Evolutionary conservation across 1,140 invertebrate genomes (phyloP), one percentile per base, ranked within the genome.

Genomic region (Hylaeus anthracinus): DNA sequence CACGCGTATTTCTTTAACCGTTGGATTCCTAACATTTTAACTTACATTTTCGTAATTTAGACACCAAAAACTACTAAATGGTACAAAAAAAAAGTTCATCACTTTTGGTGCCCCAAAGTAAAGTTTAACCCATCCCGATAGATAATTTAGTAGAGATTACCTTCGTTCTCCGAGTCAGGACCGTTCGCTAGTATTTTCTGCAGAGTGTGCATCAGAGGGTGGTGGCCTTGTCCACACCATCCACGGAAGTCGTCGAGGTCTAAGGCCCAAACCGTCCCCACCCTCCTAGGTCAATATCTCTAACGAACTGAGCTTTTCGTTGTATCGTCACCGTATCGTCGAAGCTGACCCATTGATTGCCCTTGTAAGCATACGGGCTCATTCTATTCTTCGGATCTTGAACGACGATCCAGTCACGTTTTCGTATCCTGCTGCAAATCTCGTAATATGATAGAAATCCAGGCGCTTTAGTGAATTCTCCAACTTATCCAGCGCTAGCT

Each of bases 401-500:
- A 0, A 97, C 95, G 0, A 97, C 95, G 2, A 94, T 96, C 97
- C 97, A 98, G 2, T 95, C 96, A 60, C 95, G 94, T 86, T 96
- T 96, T 73, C 94, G 95, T n/a, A 98, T 94, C 69, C 96, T 94
- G 75, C 97, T 95, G 88, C 97, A 98, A 84, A 98, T 98, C 94
- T 98, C 97, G 89, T 98, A 98, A 87, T 98, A 99, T 2, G 98
- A 95, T 39, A 98, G 94, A 89, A 98, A 98, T 43, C 98, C 98
- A 26, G 96, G 96, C 65, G 97, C 96, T 89, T 95, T 93, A 0
- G 98, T 98, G 81, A 96, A 97, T 92, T 97, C 95, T 8, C 97
- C 98, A 10, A 96, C 95, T 81, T 95, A 94, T 2, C 97, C 97
- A 10, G 95, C 95, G 43, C 96, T 94, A 0, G 97, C 97, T 39